Evolutionary conservation across 1,140 invertebrate species (phyloP).

Genomic region (Calliphora vicina): DNA sequence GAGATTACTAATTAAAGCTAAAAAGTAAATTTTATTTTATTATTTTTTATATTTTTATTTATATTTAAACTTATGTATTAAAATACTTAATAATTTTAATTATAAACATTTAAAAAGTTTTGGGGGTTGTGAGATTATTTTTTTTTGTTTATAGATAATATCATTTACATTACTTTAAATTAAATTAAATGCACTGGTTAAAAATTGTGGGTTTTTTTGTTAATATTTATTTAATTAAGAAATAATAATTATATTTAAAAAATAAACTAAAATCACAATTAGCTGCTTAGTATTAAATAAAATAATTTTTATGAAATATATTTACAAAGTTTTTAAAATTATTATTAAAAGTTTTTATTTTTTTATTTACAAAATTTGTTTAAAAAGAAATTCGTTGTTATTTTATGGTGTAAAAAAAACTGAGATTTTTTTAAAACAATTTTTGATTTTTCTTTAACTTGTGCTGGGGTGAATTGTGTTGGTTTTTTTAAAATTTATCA

Average conservation of each 20-base stretch:
- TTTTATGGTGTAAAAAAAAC: neutral
- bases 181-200: conserved; percentile 21
- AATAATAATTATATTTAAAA: neutral
- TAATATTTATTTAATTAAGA: neutral
- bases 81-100: neutral
- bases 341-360: neutral
- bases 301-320: neutral
- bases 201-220: neutral
- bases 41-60: neutral
- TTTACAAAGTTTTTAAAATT: neutral
- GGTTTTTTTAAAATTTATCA: too few relatives aligned
- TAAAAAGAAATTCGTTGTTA: neutral
- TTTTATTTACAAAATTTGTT: conserved; percentile 2
- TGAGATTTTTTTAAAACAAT: neutral
- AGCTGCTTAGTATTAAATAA: conserved; percentile 15
- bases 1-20: conserved; percentile 28
- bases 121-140: neutral
- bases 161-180: neutral
- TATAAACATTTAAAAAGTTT: neutral
- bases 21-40: neutral
- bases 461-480: neutral
- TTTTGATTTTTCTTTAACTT: neutral
- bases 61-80: neutral
- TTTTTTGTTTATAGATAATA: neutral
- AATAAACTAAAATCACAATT: conserved; percentile 35